These are phyloP conservation scores for Diaprepes abbreviatus DNA, from an alignment of 2,888 invertebrate genomes.

Conservation along the genomic window DNA sequence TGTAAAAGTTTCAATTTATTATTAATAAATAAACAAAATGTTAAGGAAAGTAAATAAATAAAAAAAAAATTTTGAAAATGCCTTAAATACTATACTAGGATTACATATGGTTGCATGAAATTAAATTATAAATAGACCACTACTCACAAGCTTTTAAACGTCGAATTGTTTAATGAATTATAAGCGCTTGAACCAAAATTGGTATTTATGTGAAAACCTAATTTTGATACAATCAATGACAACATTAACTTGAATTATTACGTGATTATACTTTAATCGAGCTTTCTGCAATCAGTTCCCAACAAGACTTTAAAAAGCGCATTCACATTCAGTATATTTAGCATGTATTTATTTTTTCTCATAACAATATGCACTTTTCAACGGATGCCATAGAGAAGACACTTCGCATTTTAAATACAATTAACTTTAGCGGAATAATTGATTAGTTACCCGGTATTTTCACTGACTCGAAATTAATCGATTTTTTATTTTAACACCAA, in stretches of 20 bases:
- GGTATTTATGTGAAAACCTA: no score
- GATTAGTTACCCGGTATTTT: slow-evolving; percentile 4
- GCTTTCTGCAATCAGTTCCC: not conserved
- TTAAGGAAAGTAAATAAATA: no score
- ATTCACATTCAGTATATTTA: not conserved
- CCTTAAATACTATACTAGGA: no score
- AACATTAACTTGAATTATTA: not conserved
- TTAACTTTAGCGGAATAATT: slow-evolving; percentile 6
- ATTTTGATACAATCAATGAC: not conserved
- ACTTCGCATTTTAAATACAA: not conserved
- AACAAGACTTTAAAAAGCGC: not conserved
- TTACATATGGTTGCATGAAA: no score
- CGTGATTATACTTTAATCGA: not conserved
- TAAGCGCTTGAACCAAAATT: no score
- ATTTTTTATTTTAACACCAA: slow-evolving; percentile 2
- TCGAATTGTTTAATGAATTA: no score
- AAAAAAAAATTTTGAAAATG: no score
- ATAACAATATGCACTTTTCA: not conserved
- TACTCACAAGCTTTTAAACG: no score
- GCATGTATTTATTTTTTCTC: not conserved
- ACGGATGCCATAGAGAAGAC: slow-evolving; percentile 4
- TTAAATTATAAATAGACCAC: no score
- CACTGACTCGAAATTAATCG: not conserved
- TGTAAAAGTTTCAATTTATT: no score
- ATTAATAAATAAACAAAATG: no score